These are phyloP conservation scores for Hippocampus abdominalis DNA, from an alignment of 2,113 vertebrate genomes.

Conservation along the genomic window DNA sequence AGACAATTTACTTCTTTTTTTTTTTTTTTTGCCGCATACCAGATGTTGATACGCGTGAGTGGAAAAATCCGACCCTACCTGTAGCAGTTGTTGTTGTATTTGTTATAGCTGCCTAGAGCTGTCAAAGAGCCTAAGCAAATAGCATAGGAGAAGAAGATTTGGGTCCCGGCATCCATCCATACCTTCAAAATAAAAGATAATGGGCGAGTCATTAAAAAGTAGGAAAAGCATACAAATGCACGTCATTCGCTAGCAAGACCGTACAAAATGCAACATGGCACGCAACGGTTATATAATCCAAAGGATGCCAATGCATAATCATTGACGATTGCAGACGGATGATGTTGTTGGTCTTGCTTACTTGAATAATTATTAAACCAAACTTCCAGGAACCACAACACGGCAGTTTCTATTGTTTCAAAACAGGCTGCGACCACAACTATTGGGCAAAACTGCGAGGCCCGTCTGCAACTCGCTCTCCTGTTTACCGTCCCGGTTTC, in stretches of 20 bases:
- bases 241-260: not conserved
- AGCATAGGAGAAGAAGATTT: constrained; percentile 97
- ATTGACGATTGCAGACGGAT: not conserved
- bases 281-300: constrained; percentile 5
- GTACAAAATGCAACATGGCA: not conserved
- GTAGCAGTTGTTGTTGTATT: constrained; percentile 97
- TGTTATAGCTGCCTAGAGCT: constrained; percentile 95
- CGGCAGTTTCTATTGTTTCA: not conserved
- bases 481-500: constrained; percentile 38
- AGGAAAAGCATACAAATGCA: not conserved
- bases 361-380: constrained; percentile 21
- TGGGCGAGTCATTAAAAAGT: not conserved
- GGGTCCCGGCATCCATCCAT: constrained; percentile 98
- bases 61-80: constrained; percentile 64
- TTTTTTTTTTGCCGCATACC: not conserved
- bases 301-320: not conserved
- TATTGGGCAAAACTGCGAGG: not conserved
- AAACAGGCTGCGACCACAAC: not conserved
- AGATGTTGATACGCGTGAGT: not conserved
- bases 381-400: not conserved
- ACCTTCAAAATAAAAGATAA: constrained; percentile 68
- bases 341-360: constrained; percentile 1
- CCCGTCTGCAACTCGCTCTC: constrained; percentile 12
- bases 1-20: not conserved
- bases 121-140: constrained; percentile 92